Conservation (phyloP, 2,888 invertebrate species). For the Deilephila porcellus region DNA sequence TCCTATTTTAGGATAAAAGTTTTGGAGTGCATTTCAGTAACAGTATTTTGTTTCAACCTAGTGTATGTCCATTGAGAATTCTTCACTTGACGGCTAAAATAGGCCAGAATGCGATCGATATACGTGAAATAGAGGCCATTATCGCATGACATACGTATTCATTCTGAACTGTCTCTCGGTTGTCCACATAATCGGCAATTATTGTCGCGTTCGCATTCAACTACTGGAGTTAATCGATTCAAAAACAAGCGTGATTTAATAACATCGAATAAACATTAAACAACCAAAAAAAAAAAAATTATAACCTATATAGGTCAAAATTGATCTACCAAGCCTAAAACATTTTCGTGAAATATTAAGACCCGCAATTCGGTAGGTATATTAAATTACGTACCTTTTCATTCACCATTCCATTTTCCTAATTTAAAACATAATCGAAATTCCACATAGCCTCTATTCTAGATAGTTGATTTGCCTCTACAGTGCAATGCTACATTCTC, state of each 20-base stretch:
- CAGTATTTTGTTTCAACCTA: slow-evolving; percentile 46
- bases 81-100: not conserved
- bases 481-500: too few relatives aligned
- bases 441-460: too few relatives aligned
- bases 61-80: slow-evolving; percentile 29
- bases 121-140: not conserved
- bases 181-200: not conserved
- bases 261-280: too few relatives aligned
- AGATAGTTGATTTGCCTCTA: too few relatives aligned
- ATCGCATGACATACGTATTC: not conserved
- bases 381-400: too few relatives aligned
- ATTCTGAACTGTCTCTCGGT: not conserved
- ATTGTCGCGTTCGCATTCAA: not conserved
- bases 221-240: not conserved
- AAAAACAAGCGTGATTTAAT: not conserved
- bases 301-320: too few relatives aligned
- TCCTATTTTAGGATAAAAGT: slow-evolving; percentile 62
- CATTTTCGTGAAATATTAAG: too few relatives aligned
- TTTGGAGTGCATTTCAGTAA: slow-evolving; percentile 49
- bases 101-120: not conserved
- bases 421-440: too few relatives aligned
- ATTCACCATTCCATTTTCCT: too few relatives aligned
- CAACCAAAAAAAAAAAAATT: too few relatives aligned
- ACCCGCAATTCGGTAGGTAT: too few relatives aligned
- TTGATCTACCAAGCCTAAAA: too few relatives aligned